phyloP scores from a whole-genome alignment of 2,888 invertebrate species.

The Lepidocyrtinus sp. region DNA sequence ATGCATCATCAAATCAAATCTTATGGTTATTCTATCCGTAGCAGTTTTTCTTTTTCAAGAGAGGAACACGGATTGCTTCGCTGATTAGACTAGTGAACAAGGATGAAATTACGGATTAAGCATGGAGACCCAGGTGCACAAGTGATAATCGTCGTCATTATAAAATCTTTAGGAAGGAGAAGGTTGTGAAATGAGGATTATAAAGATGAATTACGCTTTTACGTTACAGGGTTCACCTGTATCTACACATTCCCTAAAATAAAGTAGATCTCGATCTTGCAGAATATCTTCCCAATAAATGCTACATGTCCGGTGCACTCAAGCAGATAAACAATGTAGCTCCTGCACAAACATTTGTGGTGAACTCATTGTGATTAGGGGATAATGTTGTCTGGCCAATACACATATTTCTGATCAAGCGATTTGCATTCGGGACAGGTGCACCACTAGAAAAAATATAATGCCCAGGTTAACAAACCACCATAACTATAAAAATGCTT shows the following conservation, averaged over 20 bases:
- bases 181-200: not conserved
- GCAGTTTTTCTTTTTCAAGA: not conserved
- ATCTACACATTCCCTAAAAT: not conserved
- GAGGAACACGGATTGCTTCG: constrained; percentile 48
- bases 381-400: not conserved
- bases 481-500: not conserved
- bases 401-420: constrained; percentile 34
- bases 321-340: constrained; percentile 23
- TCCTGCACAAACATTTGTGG: not conserved
- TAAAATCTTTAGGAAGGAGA: constrained; percentile 22
- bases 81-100: constrained; percentile 56
- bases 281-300: not conserved
- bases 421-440: constrained; percentile 61
- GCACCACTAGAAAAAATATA: constrained; percentile 45
- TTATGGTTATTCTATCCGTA: not conserved
- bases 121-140: constrained; percentile 55
- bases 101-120: constrained; percentile 58
- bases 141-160: constrained; percentile 60
- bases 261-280: not conserved
- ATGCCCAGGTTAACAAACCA: constrained; percentile 59
- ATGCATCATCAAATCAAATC: constrained; percentile 5
- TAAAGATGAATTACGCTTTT: too few relatives aligned
- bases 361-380: not conserved
- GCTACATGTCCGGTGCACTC: constrained; percentile 20
- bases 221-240: not conserved